These are phyloP conservation scores for Onychorhynchus coronatus DNA, from an alignment of 2,113 vertebrate species.

Conservation along the genomic window DNA sequence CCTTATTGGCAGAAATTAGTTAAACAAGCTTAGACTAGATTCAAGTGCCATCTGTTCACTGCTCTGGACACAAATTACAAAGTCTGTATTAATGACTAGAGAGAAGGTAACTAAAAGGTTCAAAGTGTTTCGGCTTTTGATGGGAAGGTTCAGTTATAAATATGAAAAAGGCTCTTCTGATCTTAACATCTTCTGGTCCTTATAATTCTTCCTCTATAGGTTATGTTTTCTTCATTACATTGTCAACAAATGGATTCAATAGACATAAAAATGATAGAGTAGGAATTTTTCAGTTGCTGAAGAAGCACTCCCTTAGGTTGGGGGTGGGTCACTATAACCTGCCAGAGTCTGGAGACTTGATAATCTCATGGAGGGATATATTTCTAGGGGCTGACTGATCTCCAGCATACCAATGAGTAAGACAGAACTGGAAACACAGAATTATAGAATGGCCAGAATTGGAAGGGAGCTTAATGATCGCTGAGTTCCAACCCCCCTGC, in stretches of 20 bases:
- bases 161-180: neutral
- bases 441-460: neutral
- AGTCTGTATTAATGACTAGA: neutral
- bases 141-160: neutral
- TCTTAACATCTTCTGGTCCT: accelerated
- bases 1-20: constrained; percentile 24
- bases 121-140: accelerated
- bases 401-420: neutral
- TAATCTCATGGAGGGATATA: neutral
- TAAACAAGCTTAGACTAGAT: constrained; percentile 12
- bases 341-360: neutral
- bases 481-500: accelerated
- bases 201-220: neutral
- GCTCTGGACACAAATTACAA: neutral
- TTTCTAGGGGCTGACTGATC: neutral
- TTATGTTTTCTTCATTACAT: neutral
- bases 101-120: neutral
- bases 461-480: neutral
- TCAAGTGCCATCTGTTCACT: constrained; percentile 13
- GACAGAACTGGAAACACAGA: neutral
- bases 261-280: neutral
- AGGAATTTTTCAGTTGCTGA: neutral
- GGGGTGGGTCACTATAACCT: neutral
- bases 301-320: neutral
- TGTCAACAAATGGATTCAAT: neutral